These are phyloP conservation scores for Ethmia dodecea DNA, from an alignment of 2,888 invertebrate species.

Conservation along the genomic window DNA sequence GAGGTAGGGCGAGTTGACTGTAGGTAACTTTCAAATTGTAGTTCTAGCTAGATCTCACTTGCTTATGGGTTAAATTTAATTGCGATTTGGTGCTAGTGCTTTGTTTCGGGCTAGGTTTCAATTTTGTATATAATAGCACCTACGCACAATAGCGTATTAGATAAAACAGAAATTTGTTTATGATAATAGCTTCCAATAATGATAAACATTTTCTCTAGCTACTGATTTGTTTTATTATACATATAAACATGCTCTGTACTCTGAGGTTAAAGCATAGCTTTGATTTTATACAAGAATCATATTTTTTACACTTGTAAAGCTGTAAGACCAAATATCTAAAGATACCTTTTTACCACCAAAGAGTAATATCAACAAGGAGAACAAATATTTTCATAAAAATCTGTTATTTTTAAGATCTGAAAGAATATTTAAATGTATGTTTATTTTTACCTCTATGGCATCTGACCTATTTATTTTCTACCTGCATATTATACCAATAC, in stretches of 20 bases:
- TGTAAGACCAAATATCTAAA: constrained; percentile 1
- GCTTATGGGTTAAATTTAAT: constrained; percentile 43
- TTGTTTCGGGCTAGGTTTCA: constrained; percentile 39
- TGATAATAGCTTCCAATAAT: constrained; percentile 14
- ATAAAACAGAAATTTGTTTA: neutral
- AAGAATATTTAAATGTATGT: constrained; percentile 25
- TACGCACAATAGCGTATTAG: constrained; percentile 19
- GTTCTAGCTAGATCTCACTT: constrained; percentile 28
- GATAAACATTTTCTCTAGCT: neutral
- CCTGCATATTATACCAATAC: constrained; percentile 21
- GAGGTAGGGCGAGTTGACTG: too few species aligned
- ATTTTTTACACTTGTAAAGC: neutral
- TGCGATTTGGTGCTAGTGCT: constrained; percentile 63
- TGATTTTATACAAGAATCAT: neutral
- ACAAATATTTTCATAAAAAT: constrained; percentile 22
- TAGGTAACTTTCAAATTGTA: neutral
- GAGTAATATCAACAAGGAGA: constrained; percentile 20
- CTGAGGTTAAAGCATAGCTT: neutral
- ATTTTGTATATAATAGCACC: constrained; percentile 34
- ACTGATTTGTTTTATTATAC: neutral
- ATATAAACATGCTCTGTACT: neutral
- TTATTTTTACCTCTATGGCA: constrained; percentile 33
- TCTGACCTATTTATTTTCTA: constrained; percentile 39
- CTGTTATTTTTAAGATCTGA: constrained; percentile 34
- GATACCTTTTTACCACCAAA: constrained; percentile 28